Base-by-base conservation (phyloP, 2,797 vertebrate genomes). In the Chlorospingus flavigularis region DNA sequence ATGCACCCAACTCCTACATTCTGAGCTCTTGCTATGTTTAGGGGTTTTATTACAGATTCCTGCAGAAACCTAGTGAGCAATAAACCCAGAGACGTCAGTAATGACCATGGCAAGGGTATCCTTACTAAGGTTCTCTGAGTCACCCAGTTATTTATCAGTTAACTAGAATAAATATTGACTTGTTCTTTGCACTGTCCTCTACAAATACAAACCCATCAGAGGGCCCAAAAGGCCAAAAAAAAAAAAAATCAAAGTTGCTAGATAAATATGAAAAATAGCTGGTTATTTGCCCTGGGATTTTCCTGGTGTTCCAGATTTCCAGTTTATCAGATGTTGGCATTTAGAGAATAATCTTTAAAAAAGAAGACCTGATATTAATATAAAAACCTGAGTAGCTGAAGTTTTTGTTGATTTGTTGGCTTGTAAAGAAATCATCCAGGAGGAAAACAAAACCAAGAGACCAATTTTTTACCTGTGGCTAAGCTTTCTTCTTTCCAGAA, bases 101-200 rank as follows among this genome's bases (percentile, higher is more conserved):
- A 72, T 92, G 96, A 88, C 95, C 92, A 13, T 96, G 96, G 87
- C 82, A 94, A 88, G 81, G 78, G 60, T 92, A 74, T 88, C 84
- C 83, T 93, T 82, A 95, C 70, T 88, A 90, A 94, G 75, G 77
- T 94, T 88, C 75, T 76, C 91, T 95, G 95, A 95, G 85, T 94
- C 75, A 96, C 76, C 23, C 75, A 40, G 65, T 95, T 94, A 96
- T 97, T 97, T 97, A 97, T 97, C 94, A 92, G 85, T 92, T 79
- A 70, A 84, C 90, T 91, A 93, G 86, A 95, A 96, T 94, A 97
- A 97, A 97, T 97, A 97, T 96, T 97, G 95, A 94, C 94, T 97
- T 97, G 88, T 94, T 95, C 95, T 97, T 94, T 97, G 72, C 57
- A 90, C 92, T 92, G 86, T 96, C 90, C 55, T 96, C 88, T 88